These are phyloP conservation scores for Atta cephalotes DNA, from an alignment of 1,140 invertebrate genomes.

Conservation along the genomic window DNA sequence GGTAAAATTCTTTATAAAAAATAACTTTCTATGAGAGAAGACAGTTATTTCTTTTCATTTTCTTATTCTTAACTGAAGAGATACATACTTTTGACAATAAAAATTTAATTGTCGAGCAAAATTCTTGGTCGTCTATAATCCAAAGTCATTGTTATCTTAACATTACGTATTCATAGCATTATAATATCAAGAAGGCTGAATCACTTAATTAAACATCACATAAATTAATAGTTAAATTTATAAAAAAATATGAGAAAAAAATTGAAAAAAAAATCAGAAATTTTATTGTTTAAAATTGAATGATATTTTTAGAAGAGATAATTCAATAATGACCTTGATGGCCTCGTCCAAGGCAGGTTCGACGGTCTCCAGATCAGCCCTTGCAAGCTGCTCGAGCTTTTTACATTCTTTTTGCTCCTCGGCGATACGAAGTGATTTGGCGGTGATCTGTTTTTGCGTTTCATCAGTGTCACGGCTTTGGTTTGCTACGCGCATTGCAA, in stretches of 20 bases:
- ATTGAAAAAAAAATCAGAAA: conserved; percentile 1
- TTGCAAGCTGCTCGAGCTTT: conserved; percentile 92
- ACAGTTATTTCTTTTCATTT: background rate
- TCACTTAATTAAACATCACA: background rate
- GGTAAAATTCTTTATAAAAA: background rate
- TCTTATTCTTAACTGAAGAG: too few species aligned
- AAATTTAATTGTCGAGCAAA: conserved; percentile 5
- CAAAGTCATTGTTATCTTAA: conserved; percentile 21
- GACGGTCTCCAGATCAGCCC: conserved; percentile 93
- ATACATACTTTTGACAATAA: background rate
- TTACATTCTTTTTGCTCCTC: conserved; percentile 94
- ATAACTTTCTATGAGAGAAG: background rate
- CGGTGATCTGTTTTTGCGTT: conserved; percentile 88
- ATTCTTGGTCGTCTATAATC: conserved; percentile 7
- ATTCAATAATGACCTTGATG: conserved; percentile 87
- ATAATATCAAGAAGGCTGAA: background rate
- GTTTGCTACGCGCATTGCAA: conserved; percentile 83
- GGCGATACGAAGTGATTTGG: conserved; percentile 89
- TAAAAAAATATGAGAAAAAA: background rate
- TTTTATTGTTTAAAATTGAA: background rate
- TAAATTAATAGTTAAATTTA: conserved; percentile 18
- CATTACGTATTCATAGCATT: background rate
- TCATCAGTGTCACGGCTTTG: conserved; percentile 93
- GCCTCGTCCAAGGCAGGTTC: conserved; percentile 94
- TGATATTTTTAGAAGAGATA: background rate